A percentile compares a stretch with the other conserved stretches of the same genome.
Evolutionary conservation across 37 sponge, comb jelly and placozoan species (phyloP).

Genomic region (Diacarnus erythraeanus): DNA sequence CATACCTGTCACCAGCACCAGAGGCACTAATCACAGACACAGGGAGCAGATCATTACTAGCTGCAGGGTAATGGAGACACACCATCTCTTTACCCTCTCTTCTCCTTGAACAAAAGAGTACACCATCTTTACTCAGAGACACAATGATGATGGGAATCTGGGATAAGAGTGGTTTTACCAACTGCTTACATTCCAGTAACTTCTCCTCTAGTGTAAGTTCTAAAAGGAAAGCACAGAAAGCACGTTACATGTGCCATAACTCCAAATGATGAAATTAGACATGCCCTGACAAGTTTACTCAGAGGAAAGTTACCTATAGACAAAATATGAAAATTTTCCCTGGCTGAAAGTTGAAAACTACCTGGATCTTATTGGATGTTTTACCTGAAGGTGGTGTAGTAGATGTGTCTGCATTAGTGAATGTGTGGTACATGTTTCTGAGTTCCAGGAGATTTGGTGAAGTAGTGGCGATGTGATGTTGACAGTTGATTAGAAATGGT

Average conservation of each 20-base stretch:
- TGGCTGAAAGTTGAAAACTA: too few species aligned
- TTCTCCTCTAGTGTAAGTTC: constrained; percentile 43
- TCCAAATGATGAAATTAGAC: too few species aligned
- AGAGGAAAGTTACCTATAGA: too few species aligned
- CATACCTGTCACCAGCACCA: constrained; percentile 90
- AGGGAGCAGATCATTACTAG: constrained; percentile 40
- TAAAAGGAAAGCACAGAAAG: constrained; percentile 6
- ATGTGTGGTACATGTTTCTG: constrained; percentile 33
- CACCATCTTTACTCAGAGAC: constrained; percentile 86
- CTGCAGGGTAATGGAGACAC: constrained; percentile 58
- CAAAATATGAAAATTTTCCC: too few species aligned
- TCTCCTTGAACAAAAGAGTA: constrained; percentile 19
- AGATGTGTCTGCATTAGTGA: constrained; percentile 13
- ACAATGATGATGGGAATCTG: constrained; percentile 62
- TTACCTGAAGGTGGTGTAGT: not conserved
- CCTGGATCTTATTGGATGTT: not conserved
- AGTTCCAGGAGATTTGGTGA: constrained; percentile 85
- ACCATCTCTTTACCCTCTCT: not conserved
- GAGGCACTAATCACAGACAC: constrained; percentile 72
- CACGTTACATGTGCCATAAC: too few species aligned
- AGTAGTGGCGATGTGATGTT: constrained; percentile 11
- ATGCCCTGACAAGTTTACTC: too few species aligned
- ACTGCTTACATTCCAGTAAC: constrained; percentile 24
- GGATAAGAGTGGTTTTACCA: constrained; percentile 34
- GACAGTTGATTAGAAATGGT: constrained; percentile 17